Evolutionary conservation across 2,888 invertebrate species (phyloP).

Genomic region (Clepsis dumicolana): DNA sequence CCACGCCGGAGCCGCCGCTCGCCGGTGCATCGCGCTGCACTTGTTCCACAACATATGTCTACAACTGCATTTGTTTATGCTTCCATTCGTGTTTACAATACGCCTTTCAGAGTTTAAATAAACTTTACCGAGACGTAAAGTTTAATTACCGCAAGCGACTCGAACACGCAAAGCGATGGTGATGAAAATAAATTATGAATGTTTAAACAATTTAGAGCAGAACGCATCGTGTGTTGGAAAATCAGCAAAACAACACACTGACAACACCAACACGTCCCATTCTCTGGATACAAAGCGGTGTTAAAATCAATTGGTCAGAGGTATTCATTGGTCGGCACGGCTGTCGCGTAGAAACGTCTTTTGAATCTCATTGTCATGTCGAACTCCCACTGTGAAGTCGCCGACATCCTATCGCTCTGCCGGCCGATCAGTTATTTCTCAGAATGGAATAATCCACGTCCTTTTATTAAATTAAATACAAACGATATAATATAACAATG

Average conservation of each 20-base stretch:
- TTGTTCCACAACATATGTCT: slow-evolving; percentile 76
- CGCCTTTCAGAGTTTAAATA: slow-evolving; percentile 67
- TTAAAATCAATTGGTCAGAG: slow-evolving; percentile 83
- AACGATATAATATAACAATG: slow-evolving; percentile 44
- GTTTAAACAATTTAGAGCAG: slow-evolving; percentile 42
- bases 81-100: slow-evolving; percentile 71
- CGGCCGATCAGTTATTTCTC: slow-evolving; percentile 58
- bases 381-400: slow-evolving; percentile 74
- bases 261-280: slow-evolving; percentile 42
- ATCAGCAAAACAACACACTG: slow-evolving; percentile 25
- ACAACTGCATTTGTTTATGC: slow-evolving; percentile 79
- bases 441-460: slow-evolving; percentile 53
- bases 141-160: slow-evolving; percentile 56
- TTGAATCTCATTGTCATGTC: slow-evolving; percentile 70
- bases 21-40: slow-evolving; percentile 65
- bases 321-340: slow-evolving; percentile 65
- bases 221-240: slow-evolving; percentile 57
- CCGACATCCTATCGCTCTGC: slow-evolving; percentile 60
- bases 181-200: slow-evolving; percentile 47
- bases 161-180: slow-evolving; percentile 48
- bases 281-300: slow-evolving; percentile 64
- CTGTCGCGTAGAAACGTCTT: slow-evolving; percentile 62
- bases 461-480: slow-evolving; percentile 48
- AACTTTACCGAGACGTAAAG: slow-evolving; percentile 59
- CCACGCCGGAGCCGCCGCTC: slow-evolving; percentile 45